Evolutionary conservation across 2,797 vertebrate species (phyloP).

Genomic region (Australoheros facetus): DNA sequence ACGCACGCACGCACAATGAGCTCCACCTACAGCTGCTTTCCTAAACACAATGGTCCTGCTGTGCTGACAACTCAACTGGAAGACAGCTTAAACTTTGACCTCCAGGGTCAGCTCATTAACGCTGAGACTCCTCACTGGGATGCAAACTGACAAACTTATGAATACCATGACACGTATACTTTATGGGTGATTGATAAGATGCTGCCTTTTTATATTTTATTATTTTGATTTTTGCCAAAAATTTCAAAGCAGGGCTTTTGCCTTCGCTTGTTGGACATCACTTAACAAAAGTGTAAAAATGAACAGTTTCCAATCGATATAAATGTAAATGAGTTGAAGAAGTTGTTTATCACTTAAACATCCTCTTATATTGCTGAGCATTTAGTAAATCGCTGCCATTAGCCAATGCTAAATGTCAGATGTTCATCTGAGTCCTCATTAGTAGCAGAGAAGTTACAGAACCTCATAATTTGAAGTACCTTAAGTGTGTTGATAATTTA

Average conservation of each 20-base stretch:
- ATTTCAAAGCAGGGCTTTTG: neutral
- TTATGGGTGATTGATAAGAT: constrained; percentile 41
- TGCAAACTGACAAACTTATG: constrained; percentile 72
- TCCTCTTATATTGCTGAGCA: too few relatives aligned
- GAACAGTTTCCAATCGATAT: neutral
- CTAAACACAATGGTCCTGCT: constrained; percentile 80
- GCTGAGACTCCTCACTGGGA: constrained; percentile 64
- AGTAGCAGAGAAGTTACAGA: constrained; percentile 44
- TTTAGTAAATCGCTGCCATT: constrained; percentile 7
- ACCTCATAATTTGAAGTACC: constrained; percentile 46
- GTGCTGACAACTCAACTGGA: constrained; percentile 85
- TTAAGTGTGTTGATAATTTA: constrained; percentile 44
- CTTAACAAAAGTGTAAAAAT: neutral
- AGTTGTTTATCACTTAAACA: neutral
- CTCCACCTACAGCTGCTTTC: constrained; percentile 60
- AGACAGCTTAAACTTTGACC: constrained; percentile 82
- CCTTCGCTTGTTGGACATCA: neutral
- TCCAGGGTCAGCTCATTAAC: constrained; percentile 79
- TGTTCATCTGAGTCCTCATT: constrained; percentile 10
- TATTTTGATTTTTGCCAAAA: neutral
- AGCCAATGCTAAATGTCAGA: constrained; percentile 7
- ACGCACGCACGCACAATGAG: constrained; percentile 33
- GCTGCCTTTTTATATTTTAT: neutral
- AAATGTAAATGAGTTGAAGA: neutral
- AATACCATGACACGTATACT: constrained; percentile 61